A percentile compares a stretch with the other conserved stretches of the same genome.
These are phyloP conservation scores for Melanotaenia duboulayi DNA, from an alignment of 2,113 vertebrate genomes.

Conservation along the genomic window DNA sequence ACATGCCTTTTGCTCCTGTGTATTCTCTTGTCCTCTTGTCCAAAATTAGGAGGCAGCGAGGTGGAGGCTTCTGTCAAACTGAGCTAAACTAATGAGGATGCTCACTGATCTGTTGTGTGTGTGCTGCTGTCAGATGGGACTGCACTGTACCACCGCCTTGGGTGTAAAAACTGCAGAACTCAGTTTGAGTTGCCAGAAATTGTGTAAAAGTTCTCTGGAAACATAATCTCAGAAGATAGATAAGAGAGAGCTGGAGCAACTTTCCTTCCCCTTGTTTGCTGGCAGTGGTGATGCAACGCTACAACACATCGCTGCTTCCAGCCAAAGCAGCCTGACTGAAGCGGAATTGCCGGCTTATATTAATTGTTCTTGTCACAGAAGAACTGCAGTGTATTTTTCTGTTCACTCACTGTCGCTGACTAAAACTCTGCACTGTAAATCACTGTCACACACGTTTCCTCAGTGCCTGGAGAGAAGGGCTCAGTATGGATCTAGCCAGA, in stretches of 20 bases:
- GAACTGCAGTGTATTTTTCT: slow-evolving; percentile 50
- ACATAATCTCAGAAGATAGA: slow-evolving; percentile 56
- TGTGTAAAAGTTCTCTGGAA: slow-evolving; percentile 53
- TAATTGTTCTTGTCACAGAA: slow-evolving; percentile 69
- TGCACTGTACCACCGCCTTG: slow-evolving; percentile 42
- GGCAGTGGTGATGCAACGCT: slow-evolving; percentile 42
- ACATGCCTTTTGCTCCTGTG: slow-evolving; percentile 22
- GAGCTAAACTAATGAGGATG: slow-evolving; percentile 63
- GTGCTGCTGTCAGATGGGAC: slow-evolving; percentile 47
- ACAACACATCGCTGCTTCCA: slow-evolving; percentile 19
- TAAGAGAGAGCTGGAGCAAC: slow-evolving; percentile 34
- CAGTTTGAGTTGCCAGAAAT: slow-evolving; percentile 55
- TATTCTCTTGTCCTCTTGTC: slow-evolving; percentile 51
- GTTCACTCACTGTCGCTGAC: slow-evolving; percentile 56
- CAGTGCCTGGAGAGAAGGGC: slow-evolving; percentile 17
- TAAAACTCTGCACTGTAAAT: slow-evolving; percentile 56
- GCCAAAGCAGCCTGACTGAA: slow-evolving; percentile 28
- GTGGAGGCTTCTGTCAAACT: slow-evolving; percentile 68
- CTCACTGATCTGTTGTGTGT: slow-evolving; percentile 47
- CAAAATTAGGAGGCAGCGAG: slow-evolving; percentile 62
- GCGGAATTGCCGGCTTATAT: slow-evolving; percentile 39
- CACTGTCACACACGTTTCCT: slow-evolving; percentile 60
- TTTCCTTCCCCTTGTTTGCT: slow-evolving; percentile 31
- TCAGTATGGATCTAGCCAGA: background rate
- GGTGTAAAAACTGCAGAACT: slow-evolving; percentile 59